Conservation (phyloP, 2,888 invertebrate species). For the Metopia argyrocephala region DNA sequence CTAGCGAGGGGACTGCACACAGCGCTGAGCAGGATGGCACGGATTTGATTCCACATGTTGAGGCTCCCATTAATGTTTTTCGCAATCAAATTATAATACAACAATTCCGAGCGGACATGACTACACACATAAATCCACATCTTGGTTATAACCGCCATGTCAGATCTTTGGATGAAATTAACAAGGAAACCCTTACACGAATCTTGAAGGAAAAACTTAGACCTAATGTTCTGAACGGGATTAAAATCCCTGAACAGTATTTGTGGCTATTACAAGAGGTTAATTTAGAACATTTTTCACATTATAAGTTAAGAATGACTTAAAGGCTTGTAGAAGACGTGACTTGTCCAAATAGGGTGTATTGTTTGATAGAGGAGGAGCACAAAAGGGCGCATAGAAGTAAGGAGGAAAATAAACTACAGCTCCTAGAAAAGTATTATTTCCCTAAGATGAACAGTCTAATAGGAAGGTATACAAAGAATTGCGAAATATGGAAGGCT, state of each 20-base stretch:
- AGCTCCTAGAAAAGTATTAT: neutral
- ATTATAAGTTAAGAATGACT: too few species aligned
- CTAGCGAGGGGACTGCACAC: slow-evolving; percentile 25
- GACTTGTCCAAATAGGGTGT: too few species aligned
- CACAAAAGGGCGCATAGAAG: too few species aligned
- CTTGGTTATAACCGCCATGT: slow-evolving; percentile 20
- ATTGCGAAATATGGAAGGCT: slow-evolving; percentile 2
- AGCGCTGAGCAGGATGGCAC: slow-evolving; percentile 60
- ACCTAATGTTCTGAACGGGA: slow-evolving; percentile 24
- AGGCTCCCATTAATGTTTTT: slow-evolving; percentile 39
- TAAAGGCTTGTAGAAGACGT: too few species aligned
- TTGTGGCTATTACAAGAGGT: neutral
- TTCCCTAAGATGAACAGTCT: slow-evolving; percentile 20
- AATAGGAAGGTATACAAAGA: too few species aligned
- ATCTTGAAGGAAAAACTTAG: neutral
- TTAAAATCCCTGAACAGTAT: slow-evolving; percentile 33
- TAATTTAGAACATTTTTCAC: too few species aligned
- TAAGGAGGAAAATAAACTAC: too few species aligned
- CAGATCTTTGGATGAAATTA: neutral
- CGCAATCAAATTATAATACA: slow-evolving; percentile 56
- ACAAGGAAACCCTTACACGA: neutral
- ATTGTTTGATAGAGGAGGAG: too few species aligned
- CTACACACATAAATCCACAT: slow-evolving; percentile 14
- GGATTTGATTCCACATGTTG: slow-evolving; percentile 54
- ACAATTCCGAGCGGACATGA: slow-evolving; percentile 6